Evolutionary conservation across 2,797 vertebrate species (phyloP).

Genomic region (Leptoclinus maculatus): DNA sequence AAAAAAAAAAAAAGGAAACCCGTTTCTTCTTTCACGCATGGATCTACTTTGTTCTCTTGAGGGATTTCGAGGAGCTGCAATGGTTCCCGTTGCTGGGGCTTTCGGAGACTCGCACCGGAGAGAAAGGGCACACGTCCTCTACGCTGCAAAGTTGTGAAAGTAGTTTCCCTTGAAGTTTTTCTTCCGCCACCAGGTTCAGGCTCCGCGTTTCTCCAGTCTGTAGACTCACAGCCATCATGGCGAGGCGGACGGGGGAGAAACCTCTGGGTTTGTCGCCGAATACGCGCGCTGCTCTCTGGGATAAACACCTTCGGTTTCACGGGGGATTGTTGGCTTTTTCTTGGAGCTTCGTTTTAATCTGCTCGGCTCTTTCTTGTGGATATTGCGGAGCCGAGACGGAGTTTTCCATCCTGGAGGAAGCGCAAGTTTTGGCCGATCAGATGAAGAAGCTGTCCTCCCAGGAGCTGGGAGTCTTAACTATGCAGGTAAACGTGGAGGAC

Average conservation of each 20-base stretch:
- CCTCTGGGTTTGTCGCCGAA: slow-evolving; percentile 59
- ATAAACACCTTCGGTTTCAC: slow-evolving; percentile 43
- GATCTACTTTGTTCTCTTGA: slow-evolving; percentile 44
- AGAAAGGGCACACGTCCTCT: slow-evolving; percentile 49
- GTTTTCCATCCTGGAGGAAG: slow-evolving; percentile 95
- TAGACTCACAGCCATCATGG: slow-evolving; percentile 82
- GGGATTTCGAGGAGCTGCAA: slow-evolving; percentile 55
- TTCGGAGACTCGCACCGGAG: slow-evolving; percentile 43
- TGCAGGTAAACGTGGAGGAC: slow-evolving; percentile 88
- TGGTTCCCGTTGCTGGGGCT: slow-evolving; percentile 41
- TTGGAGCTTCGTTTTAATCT: slow-evolving; percentile 81
- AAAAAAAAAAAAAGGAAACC: not conserved
- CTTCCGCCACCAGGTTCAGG: slow-evolving; percentile 47
- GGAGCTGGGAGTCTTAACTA: slow-evolving; percentile 94
- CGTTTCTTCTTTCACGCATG: slow-evolving; percentile 43
- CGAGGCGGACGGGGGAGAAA: slow-evolving; percentile 75
- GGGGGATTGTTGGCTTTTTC: slow-evolving; percentile 54
- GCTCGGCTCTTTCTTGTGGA: slow-evolving; percentile 82
- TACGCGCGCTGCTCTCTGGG: slow-evolving; percentile 65
- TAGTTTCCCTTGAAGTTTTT: slow-evolving; percentile 79
- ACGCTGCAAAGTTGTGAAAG: slow-evolving; percentile 82
- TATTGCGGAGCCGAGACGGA: slow-evolving; percentile 87
- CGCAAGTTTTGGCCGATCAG: slow-evolving; percentile 92
- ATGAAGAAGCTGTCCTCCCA: slow-evolving; percentile 94
- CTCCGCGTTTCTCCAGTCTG: slow-evolving; percentile 55